Percentiles rank a stretch among this genome's conserved stretches.
Evolutionary conservation across 2,888 invertebrate genomes (phyloP).

Genomic region (Dicroscelio sp.): DNA sequence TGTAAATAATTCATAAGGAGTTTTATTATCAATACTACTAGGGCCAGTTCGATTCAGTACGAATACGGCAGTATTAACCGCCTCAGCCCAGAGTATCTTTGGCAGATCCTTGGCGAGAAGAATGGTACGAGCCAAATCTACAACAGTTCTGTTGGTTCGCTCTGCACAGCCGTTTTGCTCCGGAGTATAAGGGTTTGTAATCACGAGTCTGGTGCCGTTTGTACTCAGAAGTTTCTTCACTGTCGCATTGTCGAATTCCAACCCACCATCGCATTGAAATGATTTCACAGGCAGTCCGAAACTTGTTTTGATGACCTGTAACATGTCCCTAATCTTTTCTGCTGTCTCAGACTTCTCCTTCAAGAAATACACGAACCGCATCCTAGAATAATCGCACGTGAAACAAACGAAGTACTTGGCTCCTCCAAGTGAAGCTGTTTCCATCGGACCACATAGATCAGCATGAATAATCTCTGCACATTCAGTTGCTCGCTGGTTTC

Average conservation of each 20-base stretch:
- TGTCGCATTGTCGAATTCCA: conserved; percentile 54
- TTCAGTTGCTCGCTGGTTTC: conserved; percentile 75
- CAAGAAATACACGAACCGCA: conserved; percentile 82
- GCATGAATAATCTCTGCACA: conserved; percentile 84
- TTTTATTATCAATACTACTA: conserved; percentile 55
- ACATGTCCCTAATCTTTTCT: conserved; percentile 76
- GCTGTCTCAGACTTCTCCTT: conserved; percentile 36
- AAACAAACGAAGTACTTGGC: conserved; percentile 78
- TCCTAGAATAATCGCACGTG: conserved; percentile 82
- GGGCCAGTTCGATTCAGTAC: conserved; percentile 67
- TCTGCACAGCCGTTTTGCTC: conserved; percentile 86
- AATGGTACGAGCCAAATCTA: conserved; percentile 62
- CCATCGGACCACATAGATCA: conserved; percentile 87
- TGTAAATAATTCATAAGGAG: conserved; percentile 65
- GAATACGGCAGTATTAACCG: conserved; percentile 66
- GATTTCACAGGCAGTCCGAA: conserved; percentile 15
- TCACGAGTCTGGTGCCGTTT: conserved; percentile 15
- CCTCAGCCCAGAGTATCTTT: conserved; percentile 63
- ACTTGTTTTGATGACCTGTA: conserved; percentile 79
- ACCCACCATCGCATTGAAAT: conserved; percentile 58
- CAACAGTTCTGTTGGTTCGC: conserved; percentile 62
- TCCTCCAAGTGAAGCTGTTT: conserved; percentile 71
- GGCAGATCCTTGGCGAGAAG: conserved; percentile 50
- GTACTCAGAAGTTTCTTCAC: conserved; percentile 27
- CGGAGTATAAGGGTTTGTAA: conserved; percentile 60